Evolutionary conservation across 2,888 invertebrate genomes (phyloP).

Genomic region (Cloeon dipterum): DNA sequence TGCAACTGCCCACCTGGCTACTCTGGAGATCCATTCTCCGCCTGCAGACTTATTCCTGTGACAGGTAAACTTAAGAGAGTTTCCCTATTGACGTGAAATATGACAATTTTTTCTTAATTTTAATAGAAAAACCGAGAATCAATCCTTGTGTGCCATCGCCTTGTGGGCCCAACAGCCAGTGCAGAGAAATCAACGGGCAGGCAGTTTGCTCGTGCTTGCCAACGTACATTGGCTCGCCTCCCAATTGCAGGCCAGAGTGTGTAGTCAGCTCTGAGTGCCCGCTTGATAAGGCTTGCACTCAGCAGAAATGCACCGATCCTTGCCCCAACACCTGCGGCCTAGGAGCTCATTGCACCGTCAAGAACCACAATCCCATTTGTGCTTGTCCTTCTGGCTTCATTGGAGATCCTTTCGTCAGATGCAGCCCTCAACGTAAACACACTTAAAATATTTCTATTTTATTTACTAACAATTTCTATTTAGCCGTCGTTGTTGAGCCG

Average conservation of each 20-base stretch:
- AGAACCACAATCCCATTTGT: slow-evolving; percentile 72
- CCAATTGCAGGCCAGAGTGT: slow-evolving; percentile 64
- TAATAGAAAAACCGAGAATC: neutral
- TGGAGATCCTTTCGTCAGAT: slow-evolving; percentile 67
- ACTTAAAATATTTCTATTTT: slow-evolving; percentile 8
- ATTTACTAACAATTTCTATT: neutral
- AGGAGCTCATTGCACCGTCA: slow-evolving; percentile 56
- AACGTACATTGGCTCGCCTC: slow-evolving; percentile 54
- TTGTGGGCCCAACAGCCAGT: slow-evolving; percentile 63
- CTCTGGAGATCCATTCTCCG: slow-evolving; percentile 62
- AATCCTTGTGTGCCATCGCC: slow-evolving; percentile 39
- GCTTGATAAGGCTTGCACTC: slow-evolving; percentile 56
- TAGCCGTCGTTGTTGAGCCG: neutral
- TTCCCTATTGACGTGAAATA: neutral
- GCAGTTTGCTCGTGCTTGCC: slow-evolving; percentile 68
- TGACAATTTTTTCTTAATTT: too few relatives aligned
- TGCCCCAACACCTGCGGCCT: slow-evolving; percentile 74
- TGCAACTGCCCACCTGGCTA: slow-evolving; percentile 51
- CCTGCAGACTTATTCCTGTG: slow-evolving; percentile 12
- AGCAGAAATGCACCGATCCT: slow-evolving; percentile 68
- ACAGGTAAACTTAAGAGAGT: neutral
- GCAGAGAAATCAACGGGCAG: slow-evolving; percentile 45
- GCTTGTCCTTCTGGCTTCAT: slow-evolving; percentile 64
- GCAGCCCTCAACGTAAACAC: slow-evolving; percentile 28
- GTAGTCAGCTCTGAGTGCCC: slow-evolving; percentile 72